These are phyloP conservation scores for Babyrousa celebensis DNA, from an alignment of 2,797 vertebrate genomes.

Conservation along the genomic window DNA sequence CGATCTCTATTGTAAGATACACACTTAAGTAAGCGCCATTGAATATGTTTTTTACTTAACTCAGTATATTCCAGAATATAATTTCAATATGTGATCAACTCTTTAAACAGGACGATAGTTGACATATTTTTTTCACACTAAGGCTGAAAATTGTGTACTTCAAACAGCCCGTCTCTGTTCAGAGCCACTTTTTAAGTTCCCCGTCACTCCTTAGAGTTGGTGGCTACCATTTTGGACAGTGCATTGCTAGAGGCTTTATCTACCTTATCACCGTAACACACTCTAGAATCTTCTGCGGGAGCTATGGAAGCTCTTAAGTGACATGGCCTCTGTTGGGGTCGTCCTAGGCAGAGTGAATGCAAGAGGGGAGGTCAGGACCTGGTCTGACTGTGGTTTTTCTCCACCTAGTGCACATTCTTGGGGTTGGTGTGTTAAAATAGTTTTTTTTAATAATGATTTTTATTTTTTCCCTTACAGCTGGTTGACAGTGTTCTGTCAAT, in stretches of 20 bases:
- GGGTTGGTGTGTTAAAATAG: neutral
- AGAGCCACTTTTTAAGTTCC: neutral
- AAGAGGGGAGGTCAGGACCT: neutral
- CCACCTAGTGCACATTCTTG: neutral
- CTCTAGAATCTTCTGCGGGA: neutral
- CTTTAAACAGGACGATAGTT: neutral
- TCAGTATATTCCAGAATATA: neutral
- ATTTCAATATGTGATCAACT: neutral
- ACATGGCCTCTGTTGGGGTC: neutral
- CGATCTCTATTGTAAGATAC: neutral
- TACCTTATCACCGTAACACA: neutral
- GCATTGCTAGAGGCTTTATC: neutral
- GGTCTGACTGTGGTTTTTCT: neutral
- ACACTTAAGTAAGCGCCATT: neutral
- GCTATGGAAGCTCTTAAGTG: neutral
- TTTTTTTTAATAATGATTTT: neutral
- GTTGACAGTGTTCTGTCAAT: no score
- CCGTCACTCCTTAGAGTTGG: neutral
- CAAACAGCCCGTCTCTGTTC: neutral
- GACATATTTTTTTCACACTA: neutral
- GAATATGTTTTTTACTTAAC: neutral
- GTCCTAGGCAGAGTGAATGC: neutral
- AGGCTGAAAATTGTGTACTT: neutral
- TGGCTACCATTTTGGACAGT: neutral
- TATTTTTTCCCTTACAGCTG: no score